Conservation (phyloP, 2,888 invertebrate species). For the Pristionchus arcanus region DNA sequence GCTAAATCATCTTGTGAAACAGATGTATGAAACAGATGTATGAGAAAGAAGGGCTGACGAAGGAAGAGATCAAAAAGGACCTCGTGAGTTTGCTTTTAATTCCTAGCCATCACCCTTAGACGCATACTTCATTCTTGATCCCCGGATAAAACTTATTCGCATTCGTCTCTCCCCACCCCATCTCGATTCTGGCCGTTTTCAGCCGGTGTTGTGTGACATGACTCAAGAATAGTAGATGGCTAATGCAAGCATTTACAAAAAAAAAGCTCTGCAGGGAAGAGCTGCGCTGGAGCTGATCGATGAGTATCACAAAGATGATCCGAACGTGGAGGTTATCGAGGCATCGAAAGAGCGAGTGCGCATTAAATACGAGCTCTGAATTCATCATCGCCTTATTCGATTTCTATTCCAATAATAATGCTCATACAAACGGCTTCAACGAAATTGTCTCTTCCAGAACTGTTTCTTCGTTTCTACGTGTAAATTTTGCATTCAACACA, state of each 20-base stretch:
- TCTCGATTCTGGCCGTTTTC: too few relatives aligned
- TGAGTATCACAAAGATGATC: not conserved
- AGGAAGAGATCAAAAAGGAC: slow-evolving; percentile 8
- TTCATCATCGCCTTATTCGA: too few relatives aligned
- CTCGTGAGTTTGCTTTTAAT: not conserved
- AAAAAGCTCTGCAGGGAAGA: not conserved
- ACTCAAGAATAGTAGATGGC: too few relatives aligned
- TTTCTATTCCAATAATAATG: too few relatives aligned
- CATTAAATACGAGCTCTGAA: not conserved
- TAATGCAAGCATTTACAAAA: not conserved
- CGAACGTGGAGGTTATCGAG: not conserved
- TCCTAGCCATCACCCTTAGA: too few relatives aligned
- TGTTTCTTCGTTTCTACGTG: too few relatives aligned
- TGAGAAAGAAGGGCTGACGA: not conserved
- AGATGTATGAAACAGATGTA: slow-evolving; percentile 1
- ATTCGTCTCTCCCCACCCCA: too few relatives aligned
- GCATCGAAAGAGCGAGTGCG: not conserved
- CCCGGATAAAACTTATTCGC: too few relatives aligned
- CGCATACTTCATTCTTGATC: not conserved
- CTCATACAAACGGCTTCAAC: too few relatives aligned
- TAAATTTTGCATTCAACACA: not conserved
- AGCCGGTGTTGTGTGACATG: too few relatives aligned
- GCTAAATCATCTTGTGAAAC: not conserved
- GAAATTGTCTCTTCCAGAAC: too few relatives aligned
- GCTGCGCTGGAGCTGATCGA: not conserved